phyloP scores from a whole-genome alignment of 2,888 invertebrate species.

The Allacma fusca region DNA sequence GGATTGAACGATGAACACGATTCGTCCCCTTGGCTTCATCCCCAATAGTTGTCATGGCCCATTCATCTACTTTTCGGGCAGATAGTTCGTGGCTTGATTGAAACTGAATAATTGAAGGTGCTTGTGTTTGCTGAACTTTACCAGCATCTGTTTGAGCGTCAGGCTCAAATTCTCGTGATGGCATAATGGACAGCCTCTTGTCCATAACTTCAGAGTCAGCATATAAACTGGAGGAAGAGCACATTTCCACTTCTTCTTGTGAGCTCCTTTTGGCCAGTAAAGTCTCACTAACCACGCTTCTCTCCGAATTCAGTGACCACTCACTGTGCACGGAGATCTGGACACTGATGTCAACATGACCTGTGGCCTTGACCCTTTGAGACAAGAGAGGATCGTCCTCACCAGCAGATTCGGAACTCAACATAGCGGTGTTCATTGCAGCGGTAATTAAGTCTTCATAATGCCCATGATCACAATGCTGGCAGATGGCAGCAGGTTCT shows the following conservation, averaged over 20 bases:
- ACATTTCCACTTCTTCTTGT: neutral
- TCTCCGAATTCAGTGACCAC: constrained; percentile 26
- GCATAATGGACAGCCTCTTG: too few relatives aligned
- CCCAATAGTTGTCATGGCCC: neutral
- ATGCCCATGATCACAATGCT: neutral
- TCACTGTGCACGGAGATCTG: constrained; percentile 39
- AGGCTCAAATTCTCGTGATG: too few relatives aligned
- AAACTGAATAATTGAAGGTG: neutral
- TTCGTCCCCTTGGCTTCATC: too few relatives aligned
- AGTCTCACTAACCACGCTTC: constrained; percentile 4
- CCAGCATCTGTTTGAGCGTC: neutral
- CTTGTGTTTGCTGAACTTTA: neutral
- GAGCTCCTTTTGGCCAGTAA: neutral
- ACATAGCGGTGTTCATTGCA: neutral
- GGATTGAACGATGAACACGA: neutral
- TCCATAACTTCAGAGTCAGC: neutral
- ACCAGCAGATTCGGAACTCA: neutral
- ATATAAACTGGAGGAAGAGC: neutral
- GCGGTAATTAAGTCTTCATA: neutral
- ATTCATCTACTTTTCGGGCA: neutral
- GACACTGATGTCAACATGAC: constrained; percentile 34
- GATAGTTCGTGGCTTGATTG: neutral
- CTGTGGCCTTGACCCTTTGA: neutral
- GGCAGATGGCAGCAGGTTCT: neutral
- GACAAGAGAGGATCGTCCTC: neutral